Percentiles rank a stretch among this genome's conserved stretches.
Conservation (phyloP, 2,888 invertebrate species). For the Trichogramma dendrolimi region DNA sequence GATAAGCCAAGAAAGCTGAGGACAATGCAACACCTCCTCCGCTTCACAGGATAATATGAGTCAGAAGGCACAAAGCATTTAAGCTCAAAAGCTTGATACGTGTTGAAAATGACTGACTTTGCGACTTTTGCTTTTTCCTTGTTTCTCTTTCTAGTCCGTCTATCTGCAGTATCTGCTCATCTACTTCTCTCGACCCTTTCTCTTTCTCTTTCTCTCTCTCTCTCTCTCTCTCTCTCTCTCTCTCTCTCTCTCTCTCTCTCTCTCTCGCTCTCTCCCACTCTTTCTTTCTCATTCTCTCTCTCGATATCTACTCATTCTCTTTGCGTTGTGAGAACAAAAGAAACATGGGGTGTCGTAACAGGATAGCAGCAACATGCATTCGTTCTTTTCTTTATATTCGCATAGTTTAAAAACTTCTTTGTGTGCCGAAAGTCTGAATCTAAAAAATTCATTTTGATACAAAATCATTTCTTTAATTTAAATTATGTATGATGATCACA, state of each 20-base stretch:
- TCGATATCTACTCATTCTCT: background rate
- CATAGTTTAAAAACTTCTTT: background rate
- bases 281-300: background rate
- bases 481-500: no score
- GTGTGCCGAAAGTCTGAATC: background rate
- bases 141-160: background rate
- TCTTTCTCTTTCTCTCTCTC: background rate
- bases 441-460: no score
- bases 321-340: constrained; percentile 45
- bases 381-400: background rate
- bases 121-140: no score
- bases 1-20: constrained; percentile 47
- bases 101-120: background rate
- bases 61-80: constrained; percentile 32
- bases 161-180: no score
- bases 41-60: constrained; percentile 51
- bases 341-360: constrained; percentile 47
- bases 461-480: background rate
- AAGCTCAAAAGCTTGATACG: background rate
- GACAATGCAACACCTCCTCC: constrained; percentile 51
- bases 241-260: background rate
- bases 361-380: constrained; percentile 37
- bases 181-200: background rate
- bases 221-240: background rate
- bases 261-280: background rate